These are phyloP conservation scores for Mycogona germanica DNA, from an alignment of 2,888 invertebrate genomes.

Conservation along the genomic window DNA sequence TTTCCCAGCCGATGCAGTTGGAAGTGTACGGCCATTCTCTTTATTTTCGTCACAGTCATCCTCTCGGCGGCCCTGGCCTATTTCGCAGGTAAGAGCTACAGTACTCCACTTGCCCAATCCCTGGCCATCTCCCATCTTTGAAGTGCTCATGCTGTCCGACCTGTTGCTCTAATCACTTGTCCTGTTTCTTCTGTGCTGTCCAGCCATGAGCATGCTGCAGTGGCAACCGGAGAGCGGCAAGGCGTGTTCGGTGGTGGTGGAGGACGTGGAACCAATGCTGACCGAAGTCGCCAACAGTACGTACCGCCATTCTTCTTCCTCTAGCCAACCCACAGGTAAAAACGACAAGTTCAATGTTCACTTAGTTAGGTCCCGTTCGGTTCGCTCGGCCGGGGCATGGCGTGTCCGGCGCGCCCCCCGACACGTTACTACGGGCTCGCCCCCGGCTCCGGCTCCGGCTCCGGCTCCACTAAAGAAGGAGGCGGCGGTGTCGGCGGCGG, in stretches of 20 bases:
- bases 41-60: constrained; percentile 79
- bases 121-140: not conserved
- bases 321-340: not conserved
- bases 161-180: not conserved
- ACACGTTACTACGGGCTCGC: too few relatives aligned
- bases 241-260: constrained; percentile 27
- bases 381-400: not conserved
- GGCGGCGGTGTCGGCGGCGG: not conserved
- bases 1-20: constrained; percentile 90
- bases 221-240: constrained; percentile 25
- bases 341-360: not conserved
- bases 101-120: too few relatives aligned
- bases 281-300: constrained; percentile 20
- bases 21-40: constrained; percentile 89
- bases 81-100: constrained; percentile 93
- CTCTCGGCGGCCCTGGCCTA: constrained; percentile 88
- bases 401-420: not conserved
- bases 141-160: not conserved
- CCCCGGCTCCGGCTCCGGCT: too few relatives aligned
- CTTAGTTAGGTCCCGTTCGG: not conserved
- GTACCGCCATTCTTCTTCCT: constrained; percentile 9
- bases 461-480: not conserved
- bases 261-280: constrained; percentile 23
- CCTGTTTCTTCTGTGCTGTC: constrained; percentile 12
- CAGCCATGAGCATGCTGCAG: constrained; percentile 24